phyloP scores from a whole-genome alignment of 2,113 vertebrate species.

The Macroglossus sobrinus region DNA sequence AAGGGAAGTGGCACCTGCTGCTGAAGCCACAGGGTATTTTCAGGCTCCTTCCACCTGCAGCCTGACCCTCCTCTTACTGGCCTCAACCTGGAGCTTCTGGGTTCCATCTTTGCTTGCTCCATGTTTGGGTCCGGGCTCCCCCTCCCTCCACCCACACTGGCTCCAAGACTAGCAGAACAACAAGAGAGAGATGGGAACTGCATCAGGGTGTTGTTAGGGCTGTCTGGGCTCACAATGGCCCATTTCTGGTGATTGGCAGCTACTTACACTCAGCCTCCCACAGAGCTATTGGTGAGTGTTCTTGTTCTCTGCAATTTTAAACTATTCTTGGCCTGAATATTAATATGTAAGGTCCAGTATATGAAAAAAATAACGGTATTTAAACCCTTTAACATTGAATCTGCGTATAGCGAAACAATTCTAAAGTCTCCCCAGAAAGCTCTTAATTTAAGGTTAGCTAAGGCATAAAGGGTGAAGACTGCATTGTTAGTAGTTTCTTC shows the following conservation, averaged over 20 bases:
- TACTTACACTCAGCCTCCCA: constrained; percentile 41
- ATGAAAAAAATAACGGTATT: neutral
- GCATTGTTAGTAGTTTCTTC: neutral
- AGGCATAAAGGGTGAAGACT: neutral
- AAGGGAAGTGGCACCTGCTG: neutral
- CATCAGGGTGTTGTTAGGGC: constrained; percentile 3
- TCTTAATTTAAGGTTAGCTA: neutral
- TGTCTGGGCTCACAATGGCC: constrained; percentile 64
- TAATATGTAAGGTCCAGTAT: constrained; percentile 47
- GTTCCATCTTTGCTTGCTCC: neutral
- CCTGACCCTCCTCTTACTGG: neutral
- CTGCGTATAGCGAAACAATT: neutral
- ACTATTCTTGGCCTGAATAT: constrained; percentile 65
- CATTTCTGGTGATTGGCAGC: constrained; percentile 58
- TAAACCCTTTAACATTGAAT: neutral
- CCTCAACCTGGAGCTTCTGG: rapidly evolving
- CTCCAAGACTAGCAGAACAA: neutral
- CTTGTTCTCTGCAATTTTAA: constrained; percentile 36
- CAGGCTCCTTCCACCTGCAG: neutral
- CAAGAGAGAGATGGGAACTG: neutral
- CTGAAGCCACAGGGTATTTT: rapidly evolving
- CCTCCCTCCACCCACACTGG: neutral
- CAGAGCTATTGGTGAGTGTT: constrained; percentile 46
- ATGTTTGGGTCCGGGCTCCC: neutral
- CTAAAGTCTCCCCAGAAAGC: neutral